A percentile compares a stretch with the other conserved stretches of the same genome.
Conservation (phyloP, 2,113 vertebrate genomes). For the Paramormyrops kingsleyae region DNA sequence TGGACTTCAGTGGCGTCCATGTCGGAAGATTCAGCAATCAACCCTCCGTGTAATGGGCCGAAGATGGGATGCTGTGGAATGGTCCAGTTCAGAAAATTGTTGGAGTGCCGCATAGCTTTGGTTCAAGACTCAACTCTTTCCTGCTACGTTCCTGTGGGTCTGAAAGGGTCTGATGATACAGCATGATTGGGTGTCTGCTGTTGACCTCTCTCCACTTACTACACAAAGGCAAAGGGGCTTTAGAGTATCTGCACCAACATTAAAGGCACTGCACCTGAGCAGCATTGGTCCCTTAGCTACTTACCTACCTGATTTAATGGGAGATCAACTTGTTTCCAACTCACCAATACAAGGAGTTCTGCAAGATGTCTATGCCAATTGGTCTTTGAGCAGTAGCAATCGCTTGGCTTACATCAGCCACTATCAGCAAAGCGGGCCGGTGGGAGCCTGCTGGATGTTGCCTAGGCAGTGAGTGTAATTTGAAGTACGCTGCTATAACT, state of each 20-base stretch:
- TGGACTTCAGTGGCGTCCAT: neutral
- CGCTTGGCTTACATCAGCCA: neutral
- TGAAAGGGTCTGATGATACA: neutral
- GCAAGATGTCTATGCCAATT: neutral
- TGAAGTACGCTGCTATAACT: neutral
- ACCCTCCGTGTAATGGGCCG: neutral
- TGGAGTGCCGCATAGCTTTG: neutral
- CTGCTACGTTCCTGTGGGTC: neutral
- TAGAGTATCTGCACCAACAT: neutral
- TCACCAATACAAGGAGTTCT: neutral
- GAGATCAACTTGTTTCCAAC: neutral
- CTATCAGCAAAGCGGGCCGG: neutral
- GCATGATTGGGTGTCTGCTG: neutral
- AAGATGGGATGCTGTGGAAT: neutral
- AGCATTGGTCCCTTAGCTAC: neutral
- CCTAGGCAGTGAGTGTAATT: neutral
- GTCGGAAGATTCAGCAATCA: neutral
- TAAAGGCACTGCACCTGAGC: neutral
- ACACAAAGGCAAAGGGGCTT: neutral
- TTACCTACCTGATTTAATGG: neutral
- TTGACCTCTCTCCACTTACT: neutral
- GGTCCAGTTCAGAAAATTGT: neutral
- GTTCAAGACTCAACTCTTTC: neutral
- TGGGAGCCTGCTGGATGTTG: neutral
- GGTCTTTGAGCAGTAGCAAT: neutral